Conservation (phyloP, 2,888 invertebrate species). For the Thymelicus sylvestris region DNA sequence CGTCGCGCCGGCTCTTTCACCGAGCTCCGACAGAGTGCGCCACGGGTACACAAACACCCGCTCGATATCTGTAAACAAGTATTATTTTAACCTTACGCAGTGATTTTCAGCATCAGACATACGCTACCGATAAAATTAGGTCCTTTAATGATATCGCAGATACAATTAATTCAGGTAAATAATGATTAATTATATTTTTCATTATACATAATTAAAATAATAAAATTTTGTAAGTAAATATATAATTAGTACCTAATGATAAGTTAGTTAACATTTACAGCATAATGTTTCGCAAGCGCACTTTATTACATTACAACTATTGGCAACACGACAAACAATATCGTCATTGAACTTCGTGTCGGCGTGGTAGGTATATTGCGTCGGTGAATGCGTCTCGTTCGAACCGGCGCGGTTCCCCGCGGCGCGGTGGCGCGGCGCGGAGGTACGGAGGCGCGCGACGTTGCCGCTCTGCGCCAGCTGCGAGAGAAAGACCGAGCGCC, state of each 20-base stretch:
- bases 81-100: slow-evolving; percentile 69
- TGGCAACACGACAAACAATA: slow-evolving; percentile 55
- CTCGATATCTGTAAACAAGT: slow-evolving; percentile 83
- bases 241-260: neutral
- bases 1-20: slow-evolving; percentile 60
- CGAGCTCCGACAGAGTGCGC: slow-evolving; percentile 76
- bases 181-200: neutral
- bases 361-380: slow-evolving; percentile 76
- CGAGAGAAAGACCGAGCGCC: slow-evolving; percentile 83
- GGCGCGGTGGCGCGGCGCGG: slow-evolving; percentile 54
- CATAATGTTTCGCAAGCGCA: slow-evolving; percentile 13
- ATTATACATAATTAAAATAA: slow-evolving; percentile 8
- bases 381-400: slow-evolving; percentile 53
- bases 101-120: slow-evolving; percentile 3
- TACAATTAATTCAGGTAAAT: neutral
- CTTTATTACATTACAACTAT: slow-evolving; percentile 40
- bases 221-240: slow-evolving; percentile 5
- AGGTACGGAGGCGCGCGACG: slow-evolving; percentile 65
- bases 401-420: slow-evolving; percentile 61
- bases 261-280: slow-evolving; percentile 16
- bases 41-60: slow-evolving; percentile 73
- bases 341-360: slow-evolving; percentile 62
- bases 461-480: slow-evolving; percentile 82
- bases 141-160: neutral
- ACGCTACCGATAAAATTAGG: neutral